These are phyloP conservation scores for Tridacna gigas DNA, from an alignment of 2,888 invertebrate genomes.

Conservation along the genomic window DNA sequence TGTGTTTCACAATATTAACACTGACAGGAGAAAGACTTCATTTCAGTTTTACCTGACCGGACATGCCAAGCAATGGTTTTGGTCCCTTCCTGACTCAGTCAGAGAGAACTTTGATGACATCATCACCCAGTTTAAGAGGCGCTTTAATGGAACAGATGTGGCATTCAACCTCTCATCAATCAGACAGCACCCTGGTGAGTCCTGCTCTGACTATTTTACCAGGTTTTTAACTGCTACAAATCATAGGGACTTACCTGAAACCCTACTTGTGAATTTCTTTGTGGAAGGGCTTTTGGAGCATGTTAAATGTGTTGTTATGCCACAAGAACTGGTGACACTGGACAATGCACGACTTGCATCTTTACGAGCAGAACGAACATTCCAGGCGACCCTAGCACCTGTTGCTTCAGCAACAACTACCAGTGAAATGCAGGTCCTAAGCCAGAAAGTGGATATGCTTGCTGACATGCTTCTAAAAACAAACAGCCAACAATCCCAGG, in stretches of 20 bases:
- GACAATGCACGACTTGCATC: slow-evolving; percentile 24
- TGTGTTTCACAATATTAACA: background rate
- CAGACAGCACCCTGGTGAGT: too few relatives aligned
- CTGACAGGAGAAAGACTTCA: background rate
- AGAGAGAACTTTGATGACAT: background rate
- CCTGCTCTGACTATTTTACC: slow-evolving; percentile 12
- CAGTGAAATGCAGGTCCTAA: too few relatives aligned
- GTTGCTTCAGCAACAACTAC: too few relatives aligned
- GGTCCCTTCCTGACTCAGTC: too few relatives aligned
- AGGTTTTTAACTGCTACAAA: too few relatives aligned
- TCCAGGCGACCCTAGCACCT: slow-evolving; percentile 4
- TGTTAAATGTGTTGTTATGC: slow-evolving; percentile 9
- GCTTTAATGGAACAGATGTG: too few relatives aligned
- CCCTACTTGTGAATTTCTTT: slow-evolving; percentile 1
- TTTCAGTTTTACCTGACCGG: slow-evolving; percentile 1
- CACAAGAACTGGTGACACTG: slow-evolving; percentile 1
- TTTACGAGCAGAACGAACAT: slow-evolving; percentile 21
- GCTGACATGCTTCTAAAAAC: too few relatives aligned
- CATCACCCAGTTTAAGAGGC: background rate
- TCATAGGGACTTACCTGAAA: slow-evolving; percentile 7
- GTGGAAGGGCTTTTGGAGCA: slow-evolving; percentile 5
- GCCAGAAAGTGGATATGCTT: too few relatives aligned
- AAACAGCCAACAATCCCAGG: too few relatives aligned
- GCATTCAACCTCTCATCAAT: too few relatives aligned
- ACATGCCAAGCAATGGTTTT: too few relatives aligned